Percentiles rank a stretch among this genome's conserved stretches.
Conservation (phyloP, 2,888 invertebrate genomes). For the Eurytoma californica region DNA sequence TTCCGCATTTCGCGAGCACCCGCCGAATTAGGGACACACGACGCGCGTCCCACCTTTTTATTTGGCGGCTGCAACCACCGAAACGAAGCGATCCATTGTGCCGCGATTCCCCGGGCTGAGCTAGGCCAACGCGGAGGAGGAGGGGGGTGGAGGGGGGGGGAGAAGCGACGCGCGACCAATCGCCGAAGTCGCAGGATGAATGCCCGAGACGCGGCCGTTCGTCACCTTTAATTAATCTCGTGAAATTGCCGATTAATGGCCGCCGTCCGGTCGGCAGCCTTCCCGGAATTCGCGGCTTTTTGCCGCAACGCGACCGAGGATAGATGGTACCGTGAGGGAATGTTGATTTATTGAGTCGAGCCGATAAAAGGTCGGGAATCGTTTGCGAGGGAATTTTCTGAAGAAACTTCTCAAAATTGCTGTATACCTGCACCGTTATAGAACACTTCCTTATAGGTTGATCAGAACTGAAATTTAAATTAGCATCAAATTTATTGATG, state of each 20-base stretch:
- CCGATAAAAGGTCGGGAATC: not conserved
- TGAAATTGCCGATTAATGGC: constrained; percentile 45
- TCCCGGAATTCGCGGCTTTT: constrained; percentile 11
- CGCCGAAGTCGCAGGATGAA: constrained; percentile 34
- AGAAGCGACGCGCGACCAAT: constrained; percentile 20
- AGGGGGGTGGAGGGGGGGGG: not conserved
- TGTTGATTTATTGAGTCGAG: constrained; percentile 18
- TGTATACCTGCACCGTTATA: no score
- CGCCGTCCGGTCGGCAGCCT: not conserved
- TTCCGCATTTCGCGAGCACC: not conserved
- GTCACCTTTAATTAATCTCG: constrained; percentile 54
- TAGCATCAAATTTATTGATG: no score
- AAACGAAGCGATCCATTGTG: not conserved
- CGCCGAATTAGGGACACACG: no score
- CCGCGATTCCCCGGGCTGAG: not conserved
- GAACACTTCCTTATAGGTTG: no score
- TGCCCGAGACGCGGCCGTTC: constrained; percentile 22
- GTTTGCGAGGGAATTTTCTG: not conserved
- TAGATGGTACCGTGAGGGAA: not conserved
- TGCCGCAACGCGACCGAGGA: not conserved
- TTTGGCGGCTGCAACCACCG: not conserved
- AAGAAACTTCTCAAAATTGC: no score
- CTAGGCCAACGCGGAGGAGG: no score
- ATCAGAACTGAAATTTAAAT: no score
- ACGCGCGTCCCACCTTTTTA: not conserved